These are phyloP conservation scores for Troilus luridus DNA, from an alignment of 2,888 invertebrate species.

Conservation along the genomic window DNA sequence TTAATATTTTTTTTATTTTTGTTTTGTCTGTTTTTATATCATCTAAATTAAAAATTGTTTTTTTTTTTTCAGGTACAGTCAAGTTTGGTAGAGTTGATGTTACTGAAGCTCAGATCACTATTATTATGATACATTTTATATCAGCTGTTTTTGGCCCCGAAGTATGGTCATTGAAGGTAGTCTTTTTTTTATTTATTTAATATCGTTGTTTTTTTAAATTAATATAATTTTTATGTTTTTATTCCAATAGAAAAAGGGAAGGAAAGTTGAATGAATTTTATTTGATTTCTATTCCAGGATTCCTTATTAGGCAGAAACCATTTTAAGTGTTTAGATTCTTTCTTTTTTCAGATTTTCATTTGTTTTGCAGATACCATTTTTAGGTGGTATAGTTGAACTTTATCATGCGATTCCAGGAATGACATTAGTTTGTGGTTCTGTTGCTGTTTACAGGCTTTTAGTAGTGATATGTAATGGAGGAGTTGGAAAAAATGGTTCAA, in stretches of 20 bases:
- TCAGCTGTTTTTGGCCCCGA: constrained; percentile 89
- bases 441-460: constrained; percentile 81
- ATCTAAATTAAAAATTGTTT: background rate
- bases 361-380: constrained; percentile 64
- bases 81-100: constrained; percentile 95
- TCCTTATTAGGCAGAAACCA: constrained; percentile 23
- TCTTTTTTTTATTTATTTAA: background rate
- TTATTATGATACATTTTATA: constrained; percentile 88
- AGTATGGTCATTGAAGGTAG: constrained; percentile 87
- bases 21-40: background rate
- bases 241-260: background rate
- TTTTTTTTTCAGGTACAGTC: constrained; percentile 76
- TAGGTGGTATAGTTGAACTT: constrained; percentile 71
- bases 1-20: too few species aligned
- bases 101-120: constrained; percentile 96
- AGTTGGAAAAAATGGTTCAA: constrained; percentile 98
- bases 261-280: constrained; percentile 25
- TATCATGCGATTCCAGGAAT: constrained; percentile 84
- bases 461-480: constrained; percentile 79
- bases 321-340: constrained; percentile 49
- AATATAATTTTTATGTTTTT: background rate
- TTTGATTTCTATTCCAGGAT: constrained; percentile 31
- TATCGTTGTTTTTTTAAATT: background rate
- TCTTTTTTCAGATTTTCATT: constrained; percentile 59
- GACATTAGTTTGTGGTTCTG: constrained; percentile 80